Conservation (phyloP, 2,888 invertebrate species). For the Macaria notata region DNA sequence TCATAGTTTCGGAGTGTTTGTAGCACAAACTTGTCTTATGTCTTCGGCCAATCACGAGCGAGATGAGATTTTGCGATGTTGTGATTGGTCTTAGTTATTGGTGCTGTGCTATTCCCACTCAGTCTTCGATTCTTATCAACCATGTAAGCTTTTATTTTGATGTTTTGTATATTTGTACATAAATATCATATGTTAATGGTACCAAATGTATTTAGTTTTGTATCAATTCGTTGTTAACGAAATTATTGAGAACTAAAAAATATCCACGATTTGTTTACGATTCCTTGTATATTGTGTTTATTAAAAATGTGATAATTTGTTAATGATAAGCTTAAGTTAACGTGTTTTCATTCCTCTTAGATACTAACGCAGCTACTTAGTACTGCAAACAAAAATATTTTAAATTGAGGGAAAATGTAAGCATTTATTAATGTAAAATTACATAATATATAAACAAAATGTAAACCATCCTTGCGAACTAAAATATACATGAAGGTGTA, state of each 20-base stretch:
- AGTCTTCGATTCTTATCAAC: too few species aligned
- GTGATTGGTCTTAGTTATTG: too few species aligned
- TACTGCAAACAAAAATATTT: slow-evolving; percentile 23
- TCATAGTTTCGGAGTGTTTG: too few species aligned
- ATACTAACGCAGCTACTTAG: slow-evolving; percentile 1
- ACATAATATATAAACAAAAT: slow-evolving; percentile 17
- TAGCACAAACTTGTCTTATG: too few species aligned
- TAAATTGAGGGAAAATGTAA: slow-evolving; percentile 35
- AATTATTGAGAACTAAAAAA: slow-evolving; percentile 13
- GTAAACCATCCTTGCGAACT: slow-evolving; percentile 17
- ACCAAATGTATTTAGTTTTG: slow-evolving; percentile 9
- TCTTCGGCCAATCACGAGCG: too few species aligned
- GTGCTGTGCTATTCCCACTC: too few species aligned
- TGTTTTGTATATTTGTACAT: too few species aligned
- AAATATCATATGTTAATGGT: neutral
- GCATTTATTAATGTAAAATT: slow-evolving; percentile 50
- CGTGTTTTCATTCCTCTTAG: slow-evolving; percentile 45
- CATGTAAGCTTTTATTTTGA: too few species aligned
- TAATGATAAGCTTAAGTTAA: slow-evolving; percentile 44
- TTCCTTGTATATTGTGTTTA: slow-evolving; percentile 43
- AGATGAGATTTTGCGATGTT: too few species aligned
- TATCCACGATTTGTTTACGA: slow-evolving; percentile 8
- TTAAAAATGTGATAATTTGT: slow-evolving; percentile 59
- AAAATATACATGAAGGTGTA: too few species aligned
- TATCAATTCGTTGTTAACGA: slow-evolving; percentile 7